Conservation (phyloP, 2,888 invertebrate species). For the Harpalus rubripes region DNA sequence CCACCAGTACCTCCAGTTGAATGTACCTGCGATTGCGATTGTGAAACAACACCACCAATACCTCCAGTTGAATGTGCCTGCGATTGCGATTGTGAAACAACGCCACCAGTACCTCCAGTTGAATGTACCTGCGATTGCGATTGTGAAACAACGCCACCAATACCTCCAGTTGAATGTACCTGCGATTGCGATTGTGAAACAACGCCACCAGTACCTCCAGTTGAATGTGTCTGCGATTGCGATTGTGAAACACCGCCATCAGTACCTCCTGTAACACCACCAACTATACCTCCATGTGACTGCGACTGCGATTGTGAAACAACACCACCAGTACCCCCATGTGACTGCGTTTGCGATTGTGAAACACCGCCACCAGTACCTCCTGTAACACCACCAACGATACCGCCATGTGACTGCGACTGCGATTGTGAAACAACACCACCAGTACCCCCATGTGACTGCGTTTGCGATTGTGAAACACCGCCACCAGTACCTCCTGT, state of each 20-base stretch:
- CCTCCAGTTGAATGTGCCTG: neutral
- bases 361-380: slow-evolving; percentile 20
- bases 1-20: too few relatives aligned
- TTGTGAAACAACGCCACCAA: slow-evolving; percentile 22
- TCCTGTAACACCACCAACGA: too few relatives aligned
- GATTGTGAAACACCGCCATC: too few relatives aligned
- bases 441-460: neutral
- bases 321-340: too few relatives aligned
- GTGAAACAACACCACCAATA: slow-evolving; percentile 29
- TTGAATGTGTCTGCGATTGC: too few relatives aligned
- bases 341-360: slow-evolving; percentile 5
- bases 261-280: slow-evolving; percentile 35
- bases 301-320: neutral
- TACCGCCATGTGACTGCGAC: too few relatives aligned
- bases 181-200: too few relatives aligned
- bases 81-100: neutral
- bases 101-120: too few relatives aligned
- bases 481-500: neutral
- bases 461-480: slow-evolving; percentile 7
- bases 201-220: too few relatives aligned
- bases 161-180: too few relatives aligned
- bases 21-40: slow-evolving; percentile 1
- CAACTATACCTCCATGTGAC: neutral
- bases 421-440: too few relatives aligned
- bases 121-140: neutral